Base-by-base conservation (phyloP, 2,113 vertebrate genomes). In the Pavo muticus region DNA sequence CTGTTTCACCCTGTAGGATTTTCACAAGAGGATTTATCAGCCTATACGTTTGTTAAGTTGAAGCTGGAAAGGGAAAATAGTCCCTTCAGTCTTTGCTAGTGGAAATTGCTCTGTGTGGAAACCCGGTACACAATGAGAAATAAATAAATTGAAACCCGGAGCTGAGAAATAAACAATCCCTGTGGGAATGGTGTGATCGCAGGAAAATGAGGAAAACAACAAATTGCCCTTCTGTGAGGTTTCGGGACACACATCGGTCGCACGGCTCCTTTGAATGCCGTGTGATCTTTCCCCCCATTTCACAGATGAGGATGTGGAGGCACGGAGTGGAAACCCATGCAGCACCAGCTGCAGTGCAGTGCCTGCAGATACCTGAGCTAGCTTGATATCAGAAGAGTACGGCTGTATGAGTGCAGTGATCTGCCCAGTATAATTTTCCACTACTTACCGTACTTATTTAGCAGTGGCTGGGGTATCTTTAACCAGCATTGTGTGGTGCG, bases 161-260 rank as follows among this genome's bases (percentile, higher is more conserved):
- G 96, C 95, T 93, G 88, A 95, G 93, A 97, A 97, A 95, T 95
- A 96, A 96, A 95, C 93, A 95, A 95, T 96, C 93, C 94, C 94
- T 78, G 37, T 95, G 92, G 96, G 92, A 95, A 90, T 82, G 84
- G 83, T 92, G 76, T 90, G 93, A 97, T 96, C 94, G 94, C 83
- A 95, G 88, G 84, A 95, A 95, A 97, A 90, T 93, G 95, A 95
- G 90, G 93, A 90, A 88, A 94, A 88, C 94, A 91, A 95, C 84
- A 88, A 96, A 96, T 95, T 95, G 93, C 91, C 91, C 96, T 96
- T 97, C 93, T 95, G 69, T 78, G 88, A 95, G 95, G 73, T 90
- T 95, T 94, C 94, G 72, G 85, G 77, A 65, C 88, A 95, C 84
- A 94, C 52, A 50, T 92, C 91, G 84, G 80, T 78, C 61, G 94